Percentiles rank a stretch among this genome's conserved stretches.
Evolutionary conservation across 2,888 invertebrate species (phyloP).

Genomic region (Eristalis arbustorum): DNA sequence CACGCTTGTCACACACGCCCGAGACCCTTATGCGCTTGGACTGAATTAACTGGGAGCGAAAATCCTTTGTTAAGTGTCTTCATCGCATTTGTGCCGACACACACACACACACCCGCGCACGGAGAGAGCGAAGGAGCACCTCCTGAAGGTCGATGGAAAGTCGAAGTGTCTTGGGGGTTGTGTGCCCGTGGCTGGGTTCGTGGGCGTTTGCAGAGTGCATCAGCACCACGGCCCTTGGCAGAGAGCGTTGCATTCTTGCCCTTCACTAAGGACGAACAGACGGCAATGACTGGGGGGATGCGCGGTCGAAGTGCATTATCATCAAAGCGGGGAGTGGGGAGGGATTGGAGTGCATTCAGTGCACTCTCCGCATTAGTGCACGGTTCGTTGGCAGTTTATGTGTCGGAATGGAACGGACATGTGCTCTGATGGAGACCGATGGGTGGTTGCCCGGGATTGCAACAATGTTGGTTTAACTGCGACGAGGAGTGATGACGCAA

Average conservation of each 20-base stretch:
- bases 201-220: constrained; percentile 43
- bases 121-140: constrained; percentile 8
- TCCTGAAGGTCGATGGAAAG: constrained; percentile 63
- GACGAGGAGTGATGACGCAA: background rate
- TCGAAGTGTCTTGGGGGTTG: constrained; percentile 8
- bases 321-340: constrained; percentile 26
- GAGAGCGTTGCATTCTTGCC: constrained; percentile 62
- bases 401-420: constrained; percentile 48
- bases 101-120: constrained; percentile 40
- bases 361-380: constrained; percentile 51
- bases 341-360: constrained; percentile 43
- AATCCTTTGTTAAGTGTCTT: constrained; percentile 66
- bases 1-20: background rate
- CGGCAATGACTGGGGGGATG: background rate
- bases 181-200: background rate
- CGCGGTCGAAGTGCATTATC: constrained; percentile 49
- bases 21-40: constrained; percentile 34
- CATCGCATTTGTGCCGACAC: constrained; percentile 48
- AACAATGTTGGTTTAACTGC: background rate
- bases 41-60: constrained; percentile 54
- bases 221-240: constrained; percentile 10
- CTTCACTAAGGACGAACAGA: constrained; percentile 51
- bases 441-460: background rate
- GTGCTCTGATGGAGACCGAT: constrained; percentile 32
- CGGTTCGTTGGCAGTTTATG: constrained; percentile 52